Percentiles rank a stretch among this genome's conserved stretches.
These are phyloP conservation scores for Nematolebias whitei DNA, from an alignment of 2,113 vertebrate genomes.

Conservation along the genomic window DNA sequence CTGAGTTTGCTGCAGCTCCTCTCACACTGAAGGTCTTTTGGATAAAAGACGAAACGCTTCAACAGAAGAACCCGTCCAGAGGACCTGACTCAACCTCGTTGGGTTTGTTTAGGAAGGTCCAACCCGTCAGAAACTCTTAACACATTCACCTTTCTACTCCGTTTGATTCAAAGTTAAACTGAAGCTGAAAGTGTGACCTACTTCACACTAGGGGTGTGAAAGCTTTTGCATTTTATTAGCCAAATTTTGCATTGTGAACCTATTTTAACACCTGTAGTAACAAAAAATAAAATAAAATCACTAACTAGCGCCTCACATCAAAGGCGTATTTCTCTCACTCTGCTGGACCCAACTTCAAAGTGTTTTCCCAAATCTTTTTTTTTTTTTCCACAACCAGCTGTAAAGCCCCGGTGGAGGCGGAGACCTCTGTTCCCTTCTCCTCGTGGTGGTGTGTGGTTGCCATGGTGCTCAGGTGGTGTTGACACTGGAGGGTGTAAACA, in stretches of 20 bases:
- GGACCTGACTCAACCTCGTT: too few relatives aligned
- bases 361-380: constrained; percentile 4
- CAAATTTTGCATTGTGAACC: constrained; percentile 36
- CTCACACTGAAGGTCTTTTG: too few relatives aligned
- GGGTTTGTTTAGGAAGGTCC: neutral
- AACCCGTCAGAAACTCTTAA: neutral
- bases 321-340: constrained; percentile 52
- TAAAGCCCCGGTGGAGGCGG: constrained; percentile 44
- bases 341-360: constrained; percentile 61
- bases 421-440: constrained; percentile 7
- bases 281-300: constrained; percentile 36
- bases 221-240: constrained; percentile 23
- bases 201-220: constrained; percentile 23
- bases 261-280: constrained; percentile 56
- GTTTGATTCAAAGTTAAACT: neutral
- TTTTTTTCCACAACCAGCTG: constrained; percentile 38
- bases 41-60: too few relatives aligned
- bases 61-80: too few relatives aligned
- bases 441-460: constrained; percentile 53
- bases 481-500: constrained; percentile 69
- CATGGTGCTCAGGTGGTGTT: constrained; percentile 57
- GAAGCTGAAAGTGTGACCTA: constrained; percentile 4
- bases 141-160: neutral
- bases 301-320: constrained; percentile 52
- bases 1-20: too few relatives aligned